These are phyloP conservation scores for Gymnobelideus leadbeateri DNA, from an alignment of 2,113 vertebrate genomes.

Conservation along the genomic window DNA sequence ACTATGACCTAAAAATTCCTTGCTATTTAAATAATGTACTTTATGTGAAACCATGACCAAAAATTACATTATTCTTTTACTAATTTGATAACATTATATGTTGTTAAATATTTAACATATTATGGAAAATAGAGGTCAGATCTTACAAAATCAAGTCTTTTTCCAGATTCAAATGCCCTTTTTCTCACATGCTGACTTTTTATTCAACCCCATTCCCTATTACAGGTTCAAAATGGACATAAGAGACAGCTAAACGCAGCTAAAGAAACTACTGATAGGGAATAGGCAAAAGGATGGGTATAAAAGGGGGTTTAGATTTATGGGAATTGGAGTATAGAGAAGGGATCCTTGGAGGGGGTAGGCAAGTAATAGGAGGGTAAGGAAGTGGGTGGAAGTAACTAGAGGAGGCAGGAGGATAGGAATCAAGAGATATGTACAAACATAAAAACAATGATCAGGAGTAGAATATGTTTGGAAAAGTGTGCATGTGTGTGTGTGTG, in stretches of 20 bases:
- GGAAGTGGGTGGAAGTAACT: too few species aligned
- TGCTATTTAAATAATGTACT: neutral
- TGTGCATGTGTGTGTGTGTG: too few species aligned
- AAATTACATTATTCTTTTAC: neutral
- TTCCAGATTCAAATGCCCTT: neutral
- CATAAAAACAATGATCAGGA: too few species aligned
- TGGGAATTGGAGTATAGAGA: too few species aligned
- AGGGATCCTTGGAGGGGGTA: too few species aligned
- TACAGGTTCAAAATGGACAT: neutral
- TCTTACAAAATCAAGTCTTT: neutral
- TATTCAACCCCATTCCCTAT: neutral
- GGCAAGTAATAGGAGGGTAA: too few species aligned
- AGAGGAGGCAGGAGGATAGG: too few species aligned
- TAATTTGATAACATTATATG: neutral
- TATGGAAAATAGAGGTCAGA: neutral
- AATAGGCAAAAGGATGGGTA: too few species aligned
- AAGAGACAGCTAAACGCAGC: neutral
- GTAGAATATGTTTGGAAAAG: too few species aligned
- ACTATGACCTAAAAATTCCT: neutral
- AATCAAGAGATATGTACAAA: too few species aligned
- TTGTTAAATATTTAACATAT: neutral
- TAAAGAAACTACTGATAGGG: neutral
- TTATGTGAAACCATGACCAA: neutral
- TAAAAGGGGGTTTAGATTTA: too few species aligned
- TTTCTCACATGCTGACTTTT: neutral